These are phyloP conservation scores for Hylaeus anthracinus DNA, from an alignment of 1,140 invertebrate genomes.

Conservation along the genomic window DNA sequence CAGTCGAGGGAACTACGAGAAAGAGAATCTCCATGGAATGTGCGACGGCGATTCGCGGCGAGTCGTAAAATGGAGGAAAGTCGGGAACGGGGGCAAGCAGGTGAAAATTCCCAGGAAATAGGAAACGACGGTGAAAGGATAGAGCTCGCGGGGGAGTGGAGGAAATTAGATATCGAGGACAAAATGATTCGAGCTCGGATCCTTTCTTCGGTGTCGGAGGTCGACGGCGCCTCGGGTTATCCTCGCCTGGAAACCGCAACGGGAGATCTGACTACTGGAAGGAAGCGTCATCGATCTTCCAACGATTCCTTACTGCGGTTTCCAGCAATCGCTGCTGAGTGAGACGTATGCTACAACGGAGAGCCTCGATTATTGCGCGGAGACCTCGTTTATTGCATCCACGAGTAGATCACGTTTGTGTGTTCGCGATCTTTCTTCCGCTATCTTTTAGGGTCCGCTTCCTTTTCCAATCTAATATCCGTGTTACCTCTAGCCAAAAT, in stretches of 20 bases:
- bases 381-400: too few species aligned
- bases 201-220: conserved; percentile 24
- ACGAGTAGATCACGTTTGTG: too few species aligned
- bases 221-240: conserved; percentile 29
- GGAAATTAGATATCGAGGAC: conserved; percentile 49
- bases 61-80: neutral
- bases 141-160: neutral
- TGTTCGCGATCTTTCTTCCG: too few species aligned
- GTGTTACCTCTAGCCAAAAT: too few species aligned
- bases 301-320: neutral
- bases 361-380: too few species aligned
- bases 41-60: neutral
- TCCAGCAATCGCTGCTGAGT: too few species aligned
- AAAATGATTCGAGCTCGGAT: conserved; percentile 23
- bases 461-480: too few species aligned
- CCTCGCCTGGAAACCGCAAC: conserved; percentile 11
- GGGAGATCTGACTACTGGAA: neutral
- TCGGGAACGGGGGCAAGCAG: neutral
- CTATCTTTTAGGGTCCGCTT: too few species aligned
- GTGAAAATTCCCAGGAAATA: conserved; percentile 31
- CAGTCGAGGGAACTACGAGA: neutral
- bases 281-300: conserved; percentile 20
- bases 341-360: too few species aligned
- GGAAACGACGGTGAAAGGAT: neutral
- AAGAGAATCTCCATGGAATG: neutral